Evolutionary conservation across 2,888 invertebrate species (phyloP).

Genomic region (Xestobium rufovillosum): DNA sequence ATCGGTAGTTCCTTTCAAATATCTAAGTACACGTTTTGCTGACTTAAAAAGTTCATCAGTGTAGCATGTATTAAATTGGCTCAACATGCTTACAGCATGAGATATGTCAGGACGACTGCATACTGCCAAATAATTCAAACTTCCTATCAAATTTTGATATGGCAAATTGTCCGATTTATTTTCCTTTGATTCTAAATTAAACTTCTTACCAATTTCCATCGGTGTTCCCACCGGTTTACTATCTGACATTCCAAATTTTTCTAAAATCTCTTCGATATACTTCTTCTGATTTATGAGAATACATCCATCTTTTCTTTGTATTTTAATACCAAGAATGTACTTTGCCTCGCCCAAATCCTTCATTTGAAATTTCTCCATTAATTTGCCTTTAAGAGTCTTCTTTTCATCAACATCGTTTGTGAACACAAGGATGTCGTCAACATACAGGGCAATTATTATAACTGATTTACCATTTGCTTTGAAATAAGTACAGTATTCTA

Average conservation of each 20-base stretch:
- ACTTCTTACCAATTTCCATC: slow-evolving; percentile 1
- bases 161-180: background rate
- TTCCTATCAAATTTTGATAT: background rate
- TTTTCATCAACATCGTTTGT: background rate
- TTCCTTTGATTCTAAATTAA: background rate
- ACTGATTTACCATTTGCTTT: background rate
- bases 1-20: too few relatives aligned
- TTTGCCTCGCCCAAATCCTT: slow-evolving; percentile 2
- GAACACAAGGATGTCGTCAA: slow-evolving; percentile 1
- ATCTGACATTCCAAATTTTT: background rate
- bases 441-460: background rate
- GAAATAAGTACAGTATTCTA: background rate
- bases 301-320: background rate
- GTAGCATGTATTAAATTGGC: slow-evolving; percentile 1
- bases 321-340: background rate
- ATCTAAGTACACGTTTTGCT: background rate
- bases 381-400: background rate
- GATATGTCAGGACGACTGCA: background rate
- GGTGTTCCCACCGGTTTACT: background rate
- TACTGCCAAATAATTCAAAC: background rate
- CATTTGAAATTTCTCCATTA: background rate
- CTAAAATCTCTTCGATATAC: background rate
- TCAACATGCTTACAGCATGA: slow-evolving; percentile 3
- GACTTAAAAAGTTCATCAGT: background rate
- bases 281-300: background rate